Evolutionary conservation across 2,888 invertebrate genomes (phyloP), one percentile per base, ranked within the genome.

Genomic region (Erynnis tages): DNA sequence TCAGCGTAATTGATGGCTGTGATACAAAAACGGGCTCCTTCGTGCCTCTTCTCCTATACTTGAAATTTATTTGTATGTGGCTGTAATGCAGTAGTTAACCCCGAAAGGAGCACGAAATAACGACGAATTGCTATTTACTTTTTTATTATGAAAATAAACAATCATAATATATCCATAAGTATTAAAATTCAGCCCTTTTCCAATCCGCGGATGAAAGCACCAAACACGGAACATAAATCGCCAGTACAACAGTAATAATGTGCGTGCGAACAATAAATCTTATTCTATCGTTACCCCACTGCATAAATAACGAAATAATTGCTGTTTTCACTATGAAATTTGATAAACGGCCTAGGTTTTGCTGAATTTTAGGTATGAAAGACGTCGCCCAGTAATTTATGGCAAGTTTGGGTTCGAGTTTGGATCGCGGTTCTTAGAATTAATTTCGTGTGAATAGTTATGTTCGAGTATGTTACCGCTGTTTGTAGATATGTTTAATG

Each of bases 221-320:
- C 49, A 35, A 50, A 50, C 43, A 48, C 23, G 27, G 23, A 37
- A 30, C 49, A 50, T 54, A 44, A 48, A 49, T 48, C 30, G 38
- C 45, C 34, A 54, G 44, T 49, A 54, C 43, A 59, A 55, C 54
- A 55, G 59, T 65, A 63, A 54, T 60, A 60, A 58, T 60, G 55
- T 60, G 54, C 56, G 57, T 60, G 57, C 58, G 63, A 61, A 56
- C 63, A 63, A 78, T 78, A 76, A 76, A 81, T 82, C 69, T 69
- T 63, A 54, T 47, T 62, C 65, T 66, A 67, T 72, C 67, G 71
- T 71, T 63, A 65, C 73, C 72, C 73, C 65, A 65, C 64, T 70
- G 71, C 80, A 83, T 85, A 84, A 85, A 85, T 84, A 83, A 83
- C 79, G 59, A 68, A 73, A 79, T 83, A 84, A 85, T 85, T 85